phyloP scores from a whole-genome alignment of 2,113 vertebrate species.

The Datnioides undecimradiatus region DNA sequence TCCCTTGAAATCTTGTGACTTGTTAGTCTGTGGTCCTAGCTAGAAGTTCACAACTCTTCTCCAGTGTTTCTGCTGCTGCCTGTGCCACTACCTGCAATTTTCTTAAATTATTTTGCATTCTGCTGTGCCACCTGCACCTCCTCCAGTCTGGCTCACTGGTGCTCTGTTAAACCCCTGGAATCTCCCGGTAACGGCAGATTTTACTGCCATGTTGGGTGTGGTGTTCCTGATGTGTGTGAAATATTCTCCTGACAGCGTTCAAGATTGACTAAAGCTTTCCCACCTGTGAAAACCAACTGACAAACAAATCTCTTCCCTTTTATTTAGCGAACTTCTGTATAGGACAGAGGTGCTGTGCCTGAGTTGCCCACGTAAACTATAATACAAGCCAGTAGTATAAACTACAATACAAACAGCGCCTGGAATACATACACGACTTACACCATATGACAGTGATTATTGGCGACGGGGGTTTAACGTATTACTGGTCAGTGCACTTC shows the following conservation, averaged over 20 bases:
- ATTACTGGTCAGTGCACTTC: background rate
- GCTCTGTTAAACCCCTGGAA: slow-evolving; percentile 11
- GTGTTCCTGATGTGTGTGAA: slow-evolving; percentile 11
- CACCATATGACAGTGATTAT: background rate
- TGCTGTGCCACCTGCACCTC: slow-evolving; percentile 16
- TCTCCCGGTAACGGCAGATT: background rate
- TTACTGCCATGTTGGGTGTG: background rate
- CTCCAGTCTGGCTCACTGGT: background rate
- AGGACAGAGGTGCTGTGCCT: background rate
- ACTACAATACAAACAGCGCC: background rate
- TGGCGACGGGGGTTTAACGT: background rate
- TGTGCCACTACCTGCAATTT: background rate
- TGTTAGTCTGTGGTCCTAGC: slow-evolving; percentile 23
- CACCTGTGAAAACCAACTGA: slow-evolving; percentile 6
- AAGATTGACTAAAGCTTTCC: slow-evolving; percentile 8
- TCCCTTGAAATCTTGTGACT: too few species aligned
- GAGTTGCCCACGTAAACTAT: background rate
- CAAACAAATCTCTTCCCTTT: slow-evolving; percentile 18
- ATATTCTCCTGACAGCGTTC: slow-evolving; percentile 3
- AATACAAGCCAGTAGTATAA: background rate
- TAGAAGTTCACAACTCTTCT: slow-evolving; percentile 1
- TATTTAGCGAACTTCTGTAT: background rate
- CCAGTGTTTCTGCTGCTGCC: slow-evolving; percentile 1
- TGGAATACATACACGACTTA: background rate
- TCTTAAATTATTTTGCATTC: slow-evolving; percentile 13